phyloP scores from a whole-genome alignment of 2,797 vertebrate genomes.

The Artibeus lituratus region DNA sequence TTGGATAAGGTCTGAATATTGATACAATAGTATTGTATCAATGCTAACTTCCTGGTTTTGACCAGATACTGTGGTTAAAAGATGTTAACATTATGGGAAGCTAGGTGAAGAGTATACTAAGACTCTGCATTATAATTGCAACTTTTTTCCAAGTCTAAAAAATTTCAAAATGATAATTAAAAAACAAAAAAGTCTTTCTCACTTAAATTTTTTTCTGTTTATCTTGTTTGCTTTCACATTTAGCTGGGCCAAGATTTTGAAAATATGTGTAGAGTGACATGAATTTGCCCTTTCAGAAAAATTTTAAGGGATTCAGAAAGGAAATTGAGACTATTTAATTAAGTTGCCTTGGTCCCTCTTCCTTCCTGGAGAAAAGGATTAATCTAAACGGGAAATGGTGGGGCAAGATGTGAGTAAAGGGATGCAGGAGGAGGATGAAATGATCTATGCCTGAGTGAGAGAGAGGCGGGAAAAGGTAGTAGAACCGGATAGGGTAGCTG shows the following conservation, averaged over 20 bases:
- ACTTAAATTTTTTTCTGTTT: neutral
- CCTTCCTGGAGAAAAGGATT: neutral
- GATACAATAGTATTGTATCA: too few species aligned
- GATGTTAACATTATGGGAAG: neutral
- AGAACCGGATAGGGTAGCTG: neutral
- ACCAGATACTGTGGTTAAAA: neutral
- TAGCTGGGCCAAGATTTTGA: neutral
- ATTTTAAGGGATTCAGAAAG: neutral
- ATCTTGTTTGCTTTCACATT: slow-evolving; percentile 6
- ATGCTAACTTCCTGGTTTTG: neutral
- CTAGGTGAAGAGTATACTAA: neutral
- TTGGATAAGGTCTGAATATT: neutral
- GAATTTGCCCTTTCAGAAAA: neutral
- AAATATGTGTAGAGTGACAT: neutral
- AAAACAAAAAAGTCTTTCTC: neutral
- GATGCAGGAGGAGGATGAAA: neutral
- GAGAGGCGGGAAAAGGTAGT: neutral
- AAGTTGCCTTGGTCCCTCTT: neutral
- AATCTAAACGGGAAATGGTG: neutral
- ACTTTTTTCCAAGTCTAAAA: neutral
- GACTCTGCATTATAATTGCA: neutral
- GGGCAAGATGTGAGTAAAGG: too few species aligned
- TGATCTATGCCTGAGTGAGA: neutral
- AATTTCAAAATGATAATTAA: slow-evolving; percentile 1
- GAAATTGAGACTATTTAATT: neutral